Base-by-base conservation (phyloP, 1,140 invertebrate species). In the Rhagoletis zephyria region DNA sequence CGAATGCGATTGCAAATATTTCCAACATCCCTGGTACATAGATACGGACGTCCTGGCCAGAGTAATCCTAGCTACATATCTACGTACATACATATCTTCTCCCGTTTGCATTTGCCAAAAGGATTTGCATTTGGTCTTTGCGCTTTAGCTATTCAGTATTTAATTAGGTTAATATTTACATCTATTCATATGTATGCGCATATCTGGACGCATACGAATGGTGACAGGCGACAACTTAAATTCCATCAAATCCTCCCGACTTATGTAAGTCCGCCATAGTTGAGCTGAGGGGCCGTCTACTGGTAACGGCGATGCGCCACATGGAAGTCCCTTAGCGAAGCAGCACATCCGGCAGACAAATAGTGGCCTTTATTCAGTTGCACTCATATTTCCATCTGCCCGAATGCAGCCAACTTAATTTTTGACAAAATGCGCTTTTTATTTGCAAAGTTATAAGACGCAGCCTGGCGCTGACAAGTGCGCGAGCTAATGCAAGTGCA, bases 271-370 rank as follows among this genome's bases (percentile, higher is more conserved):
- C 16, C 12, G 42, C 14, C 42, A n/a, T 42, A 74, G 67, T 40
- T 16, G 67, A 6, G 14, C 42, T 56, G 51, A 56, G 51, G 45
- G 10, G 67, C 30, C 30, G 30, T 30, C 30, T 30, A 30, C 30
- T 30, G 30, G 30, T 30, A 30, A 30, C 30, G 30, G 30, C 30
- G 30, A 74, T 48, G 67, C 45, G 67, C 42, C 12, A 67, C 65
- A 67, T 67, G 65, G 65, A 30, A 67, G 65, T 67, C 65, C 65
- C 42, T 67, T 9, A 12, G 65, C 65, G 65, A 67, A 67, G 30
- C 19, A 74, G 67, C 67, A 74, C 4, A 45, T 74, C 67, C 42
- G 42, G 67, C 67, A 74, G 67, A 74, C 67, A 74, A 74, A 74
- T 74, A 42, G 16, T 42, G 42, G 67, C 6, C 40, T 16, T 74